Evolutionary conservation across 1,140 invertebrate genomes (phyloP), one percentile per base, ranked within the genome.

Genomic region (Zaprionus kolodkinae): DNA sequence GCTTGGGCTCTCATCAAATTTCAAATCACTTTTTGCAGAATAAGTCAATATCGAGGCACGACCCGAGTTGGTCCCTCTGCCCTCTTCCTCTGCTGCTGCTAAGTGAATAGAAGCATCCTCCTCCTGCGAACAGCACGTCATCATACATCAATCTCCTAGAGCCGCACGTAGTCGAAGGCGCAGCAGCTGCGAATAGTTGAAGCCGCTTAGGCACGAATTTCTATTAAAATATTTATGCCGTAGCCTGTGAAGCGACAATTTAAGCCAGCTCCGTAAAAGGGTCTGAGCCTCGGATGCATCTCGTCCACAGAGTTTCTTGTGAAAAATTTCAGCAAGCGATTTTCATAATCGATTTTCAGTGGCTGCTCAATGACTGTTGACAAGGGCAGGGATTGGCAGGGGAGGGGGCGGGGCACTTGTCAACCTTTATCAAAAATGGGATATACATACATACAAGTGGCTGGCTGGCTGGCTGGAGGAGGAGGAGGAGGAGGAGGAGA

Each of bases 161-260:
- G 36, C 17, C 40, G 61, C 71, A 75, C 67, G 61, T 64, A 12
- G 38, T 48, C 67, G 52, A 55, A 10, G 38, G 25, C 7, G 50
- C 66, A 56, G 38, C 82, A 87, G 82, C 83, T 86, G 79, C 76
- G 79, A 88, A 84, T 88, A 88, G 84, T 88, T 79, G 79, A 84
- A 72, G 79, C 76, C 76, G 84, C 77, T 87, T 87, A 71, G 76
- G 68, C 69, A 71, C 54, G 63, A 89, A 81, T 79, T 89, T 85
- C 85, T 90, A 89, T 89, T 90, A 90, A 89, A 89, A 89, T 89
- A 89, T 89, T 89, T 89, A 85, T 89, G 85, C 86, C 79, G 89
- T 80, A 78, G 59, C 70, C 76, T 66, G 62, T 40, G 72, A 72
- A 65, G 52, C 71, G 74, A 83, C 77, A 81, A 70, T 68, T 81